phyloP scores from a whole-genome alignment of 2,113 vertebrate genomes.

The Melozone crissalis region DNA sequence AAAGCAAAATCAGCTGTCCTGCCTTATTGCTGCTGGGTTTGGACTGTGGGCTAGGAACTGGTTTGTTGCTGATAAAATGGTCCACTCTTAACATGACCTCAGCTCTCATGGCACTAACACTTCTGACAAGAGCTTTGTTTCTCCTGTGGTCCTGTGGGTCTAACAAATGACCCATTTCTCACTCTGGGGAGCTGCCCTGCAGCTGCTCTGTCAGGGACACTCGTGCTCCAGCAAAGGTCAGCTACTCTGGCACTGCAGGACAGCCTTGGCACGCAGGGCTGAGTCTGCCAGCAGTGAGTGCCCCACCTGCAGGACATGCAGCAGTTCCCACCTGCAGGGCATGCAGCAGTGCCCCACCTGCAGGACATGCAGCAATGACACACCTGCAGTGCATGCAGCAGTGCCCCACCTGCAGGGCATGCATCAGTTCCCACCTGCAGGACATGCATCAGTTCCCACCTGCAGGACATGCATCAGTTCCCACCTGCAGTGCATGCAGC shows the following conservation, averaged over 20 bases:
- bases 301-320: background rate
- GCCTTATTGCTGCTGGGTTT: background rate
- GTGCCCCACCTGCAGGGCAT: no score
- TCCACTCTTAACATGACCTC: background rate
- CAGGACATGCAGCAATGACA: no score
- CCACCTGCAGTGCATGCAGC: no score
- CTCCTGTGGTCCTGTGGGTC: background rate
- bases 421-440: no score
- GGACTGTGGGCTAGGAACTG: background rate
- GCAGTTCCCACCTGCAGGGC: background rate
- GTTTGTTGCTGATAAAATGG: background rate
- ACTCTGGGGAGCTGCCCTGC: background rate
- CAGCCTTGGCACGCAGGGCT: background rate
- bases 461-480: no score
- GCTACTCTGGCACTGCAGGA: background rate
- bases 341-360: background rate
- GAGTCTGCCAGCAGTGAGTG: background rate
- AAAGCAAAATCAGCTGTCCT: background rate
- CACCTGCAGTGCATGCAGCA: no score
- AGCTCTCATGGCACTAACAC: background rate
- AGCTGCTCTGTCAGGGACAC: background rate
- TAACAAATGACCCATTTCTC: background rate
- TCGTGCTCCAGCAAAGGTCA: background rate
- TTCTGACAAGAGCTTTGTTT: background rate
- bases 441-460: no score